phyloP scores from a whole-genome alignment of 2,888 invertebrate species.

The Hypsopygia costalis region DNA sequence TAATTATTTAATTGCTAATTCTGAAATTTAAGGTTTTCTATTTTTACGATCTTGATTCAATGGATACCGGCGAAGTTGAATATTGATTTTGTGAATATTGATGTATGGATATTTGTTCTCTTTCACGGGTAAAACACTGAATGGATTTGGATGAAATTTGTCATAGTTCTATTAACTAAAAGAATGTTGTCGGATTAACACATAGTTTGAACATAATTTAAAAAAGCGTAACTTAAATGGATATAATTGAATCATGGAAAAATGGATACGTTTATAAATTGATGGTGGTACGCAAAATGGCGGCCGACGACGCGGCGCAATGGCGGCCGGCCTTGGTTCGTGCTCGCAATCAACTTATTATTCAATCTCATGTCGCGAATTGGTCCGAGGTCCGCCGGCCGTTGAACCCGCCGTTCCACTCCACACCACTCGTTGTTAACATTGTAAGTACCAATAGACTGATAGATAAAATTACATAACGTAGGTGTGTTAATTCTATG shows the following conservation, averaged over 20 bases:
- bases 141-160: too few relatives aligned
- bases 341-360: conserved; percentile 77
- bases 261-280: conserved; percentile 2
- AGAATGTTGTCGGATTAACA: too few relatives aligned
- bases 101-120: too few relatives aligned
- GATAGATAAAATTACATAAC: conserved; percentile 32
- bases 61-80: too few relatives aligned
- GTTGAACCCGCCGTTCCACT: conserved; percentile 61
- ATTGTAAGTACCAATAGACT: conserved; percentile 27
- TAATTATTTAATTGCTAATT: conserved; percentile 5
- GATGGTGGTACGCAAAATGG: conserved; percentile 54
- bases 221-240: too few relatives aligned
- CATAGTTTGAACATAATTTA: too few relatives aligned
- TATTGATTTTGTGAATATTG: too few relatives aligned
- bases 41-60: too few relatives aligned
- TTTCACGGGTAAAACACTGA: too few relatives aligned
- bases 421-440: conserved; percentile 33
- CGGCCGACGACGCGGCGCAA: conserved; percentile 57
- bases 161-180: too few relatives aligned
- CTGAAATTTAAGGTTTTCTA: background rate
- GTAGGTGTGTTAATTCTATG: conserved; percentile 16
- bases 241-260: conserved; percentile 9
- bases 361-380: conserved; percentile 80
- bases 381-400: conserved; percentile 74
- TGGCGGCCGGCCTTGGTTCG: conserved; percentile 72